These are phyloP conservation scores for Sturnira hondurensis DNA, from an alignment of 2,113 vertebrate genomes.

Conservation along the genomic window DNA sequence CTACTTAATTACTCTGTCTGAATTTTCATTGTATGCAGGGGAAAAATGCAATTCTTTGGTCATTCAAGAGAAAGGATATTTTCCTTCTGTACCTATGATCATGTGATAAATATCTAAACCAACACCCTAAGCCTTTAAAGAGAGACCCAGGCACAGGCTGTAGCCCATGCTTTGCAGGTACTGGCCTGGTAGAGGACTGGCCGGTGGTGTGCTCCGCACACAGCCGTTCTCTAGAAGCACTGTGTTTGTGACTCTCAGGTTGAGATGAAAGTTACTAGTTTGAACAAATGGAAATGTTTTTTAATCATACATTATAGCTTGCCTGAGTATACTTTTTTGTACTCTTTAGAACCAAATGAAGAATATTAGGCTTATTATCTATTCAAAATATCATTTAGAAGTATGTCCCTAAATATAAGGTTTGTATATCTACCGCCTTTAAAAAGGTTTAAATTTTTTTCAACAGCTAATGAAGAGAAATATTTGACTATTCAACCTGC, in stretches of 20 bases:
- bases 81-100: neutral
- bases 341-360: neutral
- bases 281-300: neutral
- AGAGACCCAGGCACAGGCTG: neutral
- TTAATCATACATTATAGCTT: neutral
- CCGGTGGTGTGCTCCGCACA: neutral
- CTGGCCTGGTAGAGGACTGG: neutral
- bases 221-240: neutral
- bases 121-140: neutral
- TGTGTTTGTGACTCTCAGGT: neutral
- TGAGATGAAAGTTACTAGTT: neutral
- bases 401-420: neutral
- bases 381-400: neutral
- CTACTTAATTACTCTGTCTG: neutral
- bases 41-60: neutral
- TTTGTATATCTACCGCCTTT: neutral
- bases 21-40: neutral
- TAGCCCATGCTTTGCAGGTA: neutral
- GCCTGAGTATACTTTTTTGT: neutral
- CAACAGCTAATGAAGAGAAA: constrained; percentile 41
- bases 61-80: neutral
- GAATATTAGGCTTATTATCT: neutral
- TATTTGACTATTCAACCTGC: constrained; percentile 31
- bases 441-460: constrained; percentile 43
- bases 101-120: neutral